These are phyloP conservation scores for Poeciliopsis retropinna DNA, from an alignment of 2,113 vertebrate genomes.

Conservation along the genomic window DNA sequence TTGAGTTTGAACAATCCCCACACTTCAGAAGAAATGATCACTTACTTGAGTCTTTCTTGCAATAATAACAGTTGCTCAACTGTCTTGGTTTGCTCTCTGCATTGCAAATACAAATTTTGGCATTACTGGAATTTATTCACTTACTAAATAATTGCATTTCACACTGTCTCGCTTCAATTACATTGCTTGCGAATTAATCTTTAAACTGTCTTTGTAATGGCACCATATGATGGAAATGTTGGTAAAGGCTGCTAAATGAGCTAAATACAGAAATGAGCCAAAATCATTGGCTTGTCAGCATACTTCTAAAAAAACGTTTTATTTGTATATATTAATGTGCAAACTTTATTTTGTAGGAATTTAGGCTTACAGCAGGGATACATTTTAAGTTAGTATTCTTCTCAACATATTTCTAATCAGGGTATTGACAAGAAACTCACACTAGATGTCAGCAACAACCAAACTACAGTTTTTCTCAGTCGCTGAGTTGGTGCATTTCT, in stretches of 20 bases:
- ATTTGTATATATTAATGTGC: neutral
- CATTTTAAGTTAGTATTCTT: neutral
- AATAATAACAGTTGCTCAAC: neutral
- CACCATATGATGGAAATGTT: neutral
- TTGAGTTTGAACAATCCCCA: neutral
- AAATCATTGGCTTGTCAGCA: neutral
- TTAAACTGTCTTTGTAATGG: neutral
- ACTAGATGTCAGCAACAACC: neutral
- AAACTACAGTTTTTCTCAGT: neutral
- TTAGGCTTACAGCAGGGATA: neutral
- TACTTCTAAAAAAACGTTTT: neutral
- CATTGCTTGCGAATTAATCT: neutral
- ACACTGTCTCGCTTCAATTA: neutral
- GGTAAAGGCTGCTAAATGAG: neutral
- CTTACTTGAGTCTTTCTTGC: neutral
- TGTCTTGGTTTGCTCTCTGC: neutral
- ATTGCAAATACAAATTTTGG: neutral
- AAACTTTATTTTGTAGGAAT: neutral
- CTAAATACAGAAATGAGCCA: neutral
- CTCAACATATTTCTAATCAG: neutral
- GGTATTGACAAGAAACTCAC: neutral
- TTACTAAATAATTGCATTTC: neutral
- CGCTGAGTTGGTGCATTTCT: too few relatives aligned
- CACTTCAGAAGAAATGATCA: neutral
- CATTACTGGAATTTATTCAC: neutral